These are phyloP conservation scores for Eidolon helvum DNA, from an alignment of 2,113 vertebrate genomes.

Conservation along the genomic window DNA sequence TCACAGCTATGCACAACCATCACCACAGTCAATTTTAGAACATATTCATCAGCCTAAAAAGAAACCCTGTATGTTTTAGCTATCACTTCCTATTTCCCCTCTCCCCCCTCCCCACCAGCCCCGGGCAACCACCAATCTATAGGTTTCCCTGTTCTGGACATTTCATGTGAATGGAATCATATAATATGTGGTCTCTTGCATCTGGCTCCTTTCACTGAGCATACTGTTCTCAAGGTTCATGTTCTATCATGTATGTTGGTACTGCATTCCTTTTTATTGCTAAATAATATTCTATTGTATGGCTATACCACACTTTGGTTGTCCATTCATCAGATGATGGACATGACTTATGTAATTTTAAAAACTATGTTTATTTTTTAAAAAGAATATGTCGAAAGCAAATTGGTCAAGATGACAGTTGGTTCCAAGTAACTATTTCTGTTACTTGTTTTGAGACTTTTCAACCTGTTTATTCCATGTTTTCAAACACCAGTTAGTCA, in stretches of 20 bases:
- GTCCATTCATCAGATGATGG: background rate
- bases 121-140: background rate
- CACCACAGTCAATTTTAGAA: background rate
- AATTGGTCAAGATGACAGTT: background rate
- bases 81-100: background rate
- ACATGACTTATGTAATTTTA: background rate
- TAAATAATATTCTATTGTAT: background rate
- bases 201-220: background rate
- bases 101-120: fast-evolving
- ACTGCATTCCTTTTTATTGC: background rate
- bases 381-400: background rate
- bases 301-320: background rate
- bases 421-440: background rate
- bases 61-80: background rate
- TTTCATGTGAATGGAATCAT: background rate
- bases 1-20: background rate
- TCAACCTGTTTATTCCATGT: background rate
- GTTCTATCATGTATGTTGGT: too few species aligned
- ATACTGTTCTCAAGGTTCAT: background rate
- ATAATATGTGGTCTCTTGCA: background rate
- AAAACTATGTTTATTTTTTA: background rate
- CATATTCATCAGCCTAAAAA: background rate
- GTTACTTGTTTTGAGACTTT: background rate
- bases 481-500: background rate
- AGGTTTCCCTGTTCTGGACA: background rate